A percentile compares a stretch with the other conserved stretches of the same genome.
These are phyloP conservation scores for Glomeris maerens DNA, from an alignment of 1,140 invertebrate genomes.

Conservation along the genomic window DNA sequence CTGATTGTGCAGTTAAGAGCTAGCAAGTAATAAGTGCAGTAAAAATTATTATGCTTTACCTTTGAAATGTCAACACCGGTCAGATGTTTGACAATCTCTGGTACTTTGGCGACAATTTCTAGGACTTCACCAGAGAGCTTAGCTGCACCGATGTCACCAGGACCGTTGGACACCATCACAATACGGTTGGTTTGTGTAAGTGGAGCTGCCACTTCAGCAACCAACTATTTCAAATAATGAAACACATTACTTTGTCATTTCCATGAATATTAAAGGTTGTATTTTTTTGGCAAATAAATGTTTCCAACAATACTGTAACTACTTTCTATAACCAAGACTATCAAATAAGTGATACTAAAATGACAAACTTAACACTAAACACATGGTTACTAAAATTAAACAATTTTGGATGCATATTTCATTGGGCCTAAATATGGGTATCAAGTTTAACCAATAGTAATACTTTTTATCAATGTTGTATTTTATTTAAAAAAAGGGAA, in stretches of 20 bases:
- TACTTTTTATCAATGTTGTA: no score
- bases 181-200: slow-evolving; percentile 83
- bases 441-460: no score
- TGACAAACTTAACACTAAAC: no score
- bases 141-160: slow-evolving; percentile 75
- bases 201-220: slow-evolving; percentile 88
- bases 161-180: slow-evolving; percentile 87
- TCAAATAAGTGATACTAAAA: no score
- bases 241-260: neutral
- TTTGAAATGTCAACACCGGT: slow-evolving; percentile 86
- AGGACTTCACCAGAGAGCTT: slow-evolving; percentile 88
- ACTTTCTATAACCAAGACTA: no score
- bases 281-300: no score
- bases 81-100: slow-evolving; percentile 71
- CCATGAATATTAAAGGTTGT: neutral
- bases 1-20: slow-evolving; percentile 1
- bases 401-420: no score
- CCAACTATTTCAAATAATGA: slow-evolving; percentile 46
- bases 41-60: slow-evolving; percentile 30
- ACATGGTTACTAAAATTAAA: no score
- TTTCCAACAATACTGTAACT: no score
- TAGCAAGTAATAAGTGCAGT: slow-evolving; percentile 2
- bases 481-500: no score
- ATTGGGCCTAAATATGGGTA: no score
- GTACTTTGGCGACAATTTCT: slow-evolving; percentile 77